Evolutionary conservation across 2,113 vertebrate species (phyloP).

Genomic region (Barbus barbus): DNA sequence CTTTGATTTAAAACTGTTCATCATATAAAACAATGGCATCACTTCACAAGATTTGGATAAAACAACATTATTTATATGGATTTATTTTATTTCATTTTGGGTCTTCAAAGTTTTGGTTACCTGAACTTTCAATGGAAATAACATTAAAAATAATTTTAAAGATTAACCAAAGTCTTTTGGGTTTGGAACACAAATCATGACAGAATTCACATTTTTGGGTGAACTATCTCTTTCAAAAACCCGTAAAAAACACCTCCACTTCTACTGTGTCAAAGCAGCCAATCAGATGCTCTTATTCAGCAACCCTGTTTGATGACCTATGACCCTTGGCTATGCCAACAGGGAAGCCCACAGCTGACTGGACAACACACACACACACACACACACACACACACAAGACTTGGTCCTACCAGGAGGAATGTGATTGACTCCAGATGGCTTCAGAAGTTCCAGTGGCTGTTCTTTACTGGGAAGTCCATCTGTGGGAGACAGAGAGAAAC

Average conservation of each 20-base stretch:
- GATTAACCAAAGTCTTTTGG: too few species aligned
- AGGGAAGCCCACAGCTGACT: not conserved
- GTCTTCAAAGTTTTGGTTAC: not conserved
- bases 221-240: not conserved
- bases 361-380: not conserved
- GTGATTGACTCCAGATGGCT: conserved; percentile 64
- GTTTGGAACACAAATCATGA: not conserved
- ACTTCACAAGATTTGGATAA: too few species aligned
- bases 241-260: too few species aligned
- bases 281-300: not conserved
- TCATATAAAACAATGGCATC: too few species aligned
- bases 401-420: conserved; percentile 65
- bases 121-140: not conserved
- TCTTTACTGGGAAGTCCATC: conserved; percentile 65
- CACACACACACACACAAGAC: not conserved
- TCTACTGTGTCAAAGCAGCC: too few species aligned
- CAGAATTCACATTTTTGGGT: not conserved
- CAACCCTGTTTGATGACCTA: not conserved
- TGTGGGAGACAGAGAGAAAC: conserved; percentile 51
- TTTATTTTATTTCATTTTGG: too few species aligned
- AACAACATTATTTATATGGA: too few species aligned
- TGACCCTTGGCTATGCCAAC: not conserved
- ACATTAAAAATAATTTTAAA: not conserved
- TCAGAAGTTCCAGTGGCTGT: conserved; percentile 68
- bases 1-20: too few species aligned